A percentile compares a stretch with the other conserved stretches of the same genome.
Evolutionary conservation across 2,113 vertebrate genomes (phyloP).

Genomic region (Myxocyprinus asiaticus): DNA sequence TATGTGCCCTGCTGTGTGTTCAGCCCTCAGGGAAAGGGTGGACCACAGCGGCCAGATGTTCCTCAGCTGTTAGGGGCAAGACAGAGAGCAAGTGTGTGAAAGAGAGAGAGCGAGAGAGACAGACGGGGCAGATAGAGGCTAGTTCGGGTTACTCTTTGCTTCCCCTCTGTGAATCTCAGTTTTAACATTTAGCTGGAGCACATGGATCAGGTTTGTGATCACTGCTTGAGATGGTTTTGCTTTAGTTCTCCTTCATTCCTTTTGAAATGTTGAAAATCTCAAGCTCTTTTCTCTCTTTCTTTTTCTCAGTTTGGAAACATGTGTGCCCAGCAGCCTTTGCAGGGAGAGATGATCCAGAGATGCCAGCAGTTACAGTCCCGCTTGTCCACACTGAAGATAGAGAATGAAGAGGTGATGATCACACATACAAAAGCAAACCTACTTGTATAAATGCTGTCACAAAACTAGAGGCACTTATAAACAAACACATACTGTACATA

Average conservation of each 20-base stretch:
- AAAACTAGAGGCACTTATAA: neutral
- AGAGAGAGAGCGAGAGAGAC: neutral
- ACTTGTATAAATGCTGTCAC: neutral
- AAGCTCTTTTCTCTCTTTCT: neutral
- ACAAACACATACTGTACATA: neutral
- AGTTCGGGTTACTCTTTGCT: neutral
- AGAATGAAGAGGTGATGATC: slow-evolving; percentile 90
- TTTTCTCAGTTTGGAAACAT: slow-evolving; percentile 83
- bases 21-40: slow-evolving; percentile 20
- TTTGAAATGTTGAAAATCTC: neutral
- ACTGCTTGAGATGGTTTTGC: neutral
- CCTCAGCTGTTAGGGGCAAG: slow-evolving; percentile 11
- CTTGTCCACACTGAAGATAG: slow-evolving; percentile 92
- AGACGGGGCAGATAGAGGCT: slow-evolving; percentile 25
- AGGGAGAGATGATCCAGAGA: slow-evolving; percentile 89
- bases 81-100: neutral
- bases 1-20: slow-evolving; percentile 12
- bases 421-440: slow-evolving; percentile 8
- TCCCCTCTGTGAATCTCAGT: slow-evolving; percentile 5
- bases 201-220: neutral
- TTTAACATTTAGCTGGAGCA: neutral
- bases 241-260: neutral
- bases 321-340: slow-evolving; percentile 90
- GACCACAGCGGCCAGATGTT: slow-evolving; percentile 45
- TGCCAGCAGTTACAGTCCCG: slow-evolving; percentile 94